phyloP scores from a whole-genome alignment of 2,113 vertebrate species.

The Notothenia coriiceps region DNA sequence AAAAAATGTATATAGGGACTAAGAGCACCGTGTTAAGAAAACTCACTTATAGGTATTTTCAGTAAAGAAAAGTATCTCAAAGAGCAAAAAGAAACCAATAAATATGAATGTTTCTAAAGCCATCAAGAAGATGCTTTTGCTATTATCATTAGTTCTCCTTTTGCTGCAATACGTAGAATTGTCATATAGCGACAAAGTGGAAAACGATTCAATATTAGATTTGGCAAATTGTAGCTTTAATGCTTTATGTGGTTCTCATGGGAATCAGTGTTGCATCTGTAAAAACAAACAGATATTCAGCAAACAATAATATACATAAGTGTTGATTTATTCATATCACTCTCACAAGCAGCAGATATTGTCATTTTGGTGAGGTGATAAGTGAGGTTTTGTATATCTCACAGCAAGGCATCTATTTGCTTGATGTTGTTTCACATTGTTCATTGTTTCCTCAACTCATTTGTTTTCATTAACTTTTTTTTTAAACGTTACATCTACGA shows the following conservation, averaged over 20 bases:
- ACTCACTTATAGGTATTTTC: not conserved
- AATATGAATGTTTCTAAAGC: constrained; percentile 19
- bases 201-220: constrained; percentile 19
- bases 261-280: constrained; percentile 42
- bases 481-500: not conserved
- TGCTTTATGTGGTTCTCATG: constrained; percentile 39
- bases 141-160: constrained; percentile 16
- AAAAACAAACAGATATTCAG: constrained; percentile 51
- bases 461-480: constrained; percentile 22
- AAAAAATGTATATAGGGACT: not conserved
- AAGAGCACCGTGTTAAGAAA: not conserved
- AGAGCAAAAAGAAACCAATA: not conserved
- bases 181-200: constrained; percentile 32
- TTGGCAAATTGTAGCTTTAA: constrained; percentile 39
- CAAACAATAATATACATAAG: constrained; percentile 30
- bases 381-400: constrained; percentile 41
- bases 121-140: constrained; percentile 42
- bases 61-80: not conserved
- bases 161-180: constrained; percentile 28
- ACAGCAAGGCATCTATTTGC: constrained; percentile 33
- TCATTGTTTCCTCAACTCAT: constrained; percentile 33
- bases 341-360: constrained; percentile 26
- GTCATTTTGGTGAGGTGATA: constrained; percentile 39
- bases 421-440: constrained; percentile 29
- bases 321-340: constrained; percentile 50